Base-by-base conservation (phyloP, 2,888 invertebrate species). In the Coremacera marginata region DNA sequence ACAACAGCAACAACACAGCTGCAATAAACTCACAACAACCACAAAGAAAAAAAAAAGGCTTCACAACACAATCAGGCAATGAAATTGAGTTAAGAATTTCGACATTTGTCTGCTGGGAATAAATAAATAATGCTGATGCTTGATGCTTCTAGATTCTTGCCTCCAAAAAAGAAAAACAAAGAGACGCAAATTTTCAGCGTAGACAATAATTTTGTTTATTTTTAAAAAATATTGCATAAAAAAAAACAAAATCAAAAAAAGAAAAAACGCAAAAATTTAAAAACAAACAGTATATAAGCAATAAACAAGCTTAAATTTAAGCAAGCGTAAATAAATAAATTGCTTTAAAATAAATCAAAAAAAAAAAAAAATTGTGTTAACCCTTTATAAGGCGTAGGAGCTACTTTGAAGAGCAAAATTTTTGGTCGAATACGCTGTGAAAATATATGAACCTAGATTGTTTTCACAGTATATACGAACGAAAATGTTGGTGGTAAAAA, bases 161-260 rank as follows among this genome's bases (percentile, higher is more conserved):
- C 55, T 2, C 22, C 22, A 55, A 55, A 55, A 22, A 55, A 55
- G n/a, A n/a, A n/a, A n/a, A n/a, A n/a, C n/a, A n/a, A n/a, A n/a
- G n/a, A 22, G 22, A 8, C 19, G 22, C 19, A 67, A 67, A 37
- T n/a, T 14, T 67, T 37, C 22, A 44, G 51, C 70, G 70, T 70
- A 70, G 70, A 70, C 51, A 55, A 70, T 55, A 52, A 70, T 70
- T 55, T 25, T 55, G 70, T 27, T 55, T 70, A 52, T 31, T 70
- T 70, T 27, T 22, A 51, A 51, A 68, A 49, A 31, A 22, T 8
- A 25, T 7, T 22, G n/a, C n/a, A 22, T 27, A 44, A 14, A 44
- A 44, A 44, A 52, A 55, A 31, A n/a, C 11, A 8, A 31, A 55
- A n/a, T n/a, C n/a, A n/a, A n/a, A n/a, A n/a, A n/a, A n/a, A n/a